Evolutionary conservation across 2,113 vertebrate species (phyloP).

Genomic region (Ginglymostoma cirratum): DNA sequence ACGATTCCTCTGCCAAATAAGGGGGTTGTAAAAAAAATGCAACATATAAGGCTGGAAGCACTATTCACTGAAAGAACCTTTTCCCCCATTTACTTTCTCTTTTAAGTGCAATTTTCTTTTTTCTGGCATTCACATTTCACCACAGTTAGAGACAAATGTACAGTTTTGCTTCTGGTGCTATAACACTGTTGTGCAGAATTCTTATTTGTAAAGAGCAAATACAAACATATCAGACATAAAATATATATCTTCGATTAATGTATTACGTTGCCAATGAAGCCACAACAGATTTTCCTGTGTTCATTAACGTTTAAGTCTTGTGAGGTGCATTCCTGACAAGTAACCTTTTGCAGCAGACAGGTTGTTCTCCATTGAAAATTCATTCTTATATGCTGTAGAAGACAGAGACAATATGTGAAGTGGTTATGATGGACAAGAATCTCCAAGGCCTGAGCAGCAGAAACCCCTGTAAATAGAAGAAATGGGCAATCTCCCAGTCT

Average conservation of each 20-base stretch:
- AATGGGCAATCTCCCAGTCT: neutral
- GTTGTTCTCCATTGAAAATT: neutral
- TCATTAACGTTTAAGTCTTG: neutral
- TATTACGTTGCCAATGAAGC: neutral
- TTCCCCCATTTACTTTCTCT: neutral
- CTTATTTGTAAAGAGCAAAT: neutral
- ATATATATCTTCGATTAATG: neutral
- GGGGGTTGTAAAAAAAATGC: slow-evolving; percentile 10
- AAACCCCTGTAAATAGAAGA: neutral
- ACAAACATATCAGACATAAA: neutral
- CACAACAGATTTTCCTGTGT: neutral
- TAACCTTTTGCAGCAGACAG: neutral
- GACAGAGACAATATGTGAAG: neutral
- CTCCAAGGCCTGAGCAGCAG: neutral
- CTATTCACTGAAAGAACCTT: neutral
- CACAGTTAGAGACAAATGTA: neutral
- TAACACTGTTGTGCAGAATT: too few relatives aligned
- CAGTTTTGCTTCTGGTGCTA: neutral
- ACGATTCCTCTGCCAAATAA: slow-evolving; percentile 31
- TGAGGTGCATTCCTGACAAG: neutral
- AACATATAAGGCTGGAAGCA: slow-evolving; percentile 3
- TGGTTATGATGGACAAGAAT: neutral
- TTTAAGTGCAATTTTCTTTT: neutral
- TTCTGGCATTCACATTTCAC: neutral
- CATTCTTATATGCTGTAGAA: neutral